A percentile compares a stretch with the other conserved stretches of the same genome.
phyloP scores from a whole-genome alignment of 2,888 invertebrate genomes.

The Eupithecia centaureata region DNA sequence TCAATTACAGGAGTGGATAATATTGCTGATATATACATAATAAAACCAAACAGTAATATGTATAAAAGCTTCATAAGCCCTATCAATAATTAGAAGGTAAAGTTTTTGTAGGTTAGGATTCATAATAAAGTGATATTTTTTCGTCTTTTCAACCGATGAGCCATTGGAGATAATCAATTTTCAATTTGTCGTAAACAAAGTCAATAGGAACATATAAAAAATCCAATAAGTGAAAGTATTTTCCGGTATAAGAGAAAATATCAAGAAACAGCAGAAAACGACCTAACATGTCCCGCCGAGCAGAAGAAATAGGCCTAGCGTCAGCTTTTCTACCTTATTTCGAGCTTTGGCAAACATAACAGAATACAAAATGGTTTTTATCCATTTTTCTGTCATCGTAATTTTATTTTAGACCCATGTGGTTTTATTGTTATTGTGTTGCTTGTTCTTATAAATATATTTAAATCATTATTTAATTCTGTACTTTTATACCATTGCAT shows the following conservation, averaged over 20 bases:
- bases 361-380: constrained; percentile 16
- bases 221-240: neutral
- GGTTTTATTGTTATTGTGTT: neutral
- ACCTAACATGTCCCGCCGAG: constrained; percentile 36
- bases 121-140: neutral
- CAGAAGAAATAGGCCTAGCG: constrained; percentile 46
- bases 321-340: constrained; percentile 38
- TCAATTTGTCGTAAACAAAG: neutral
- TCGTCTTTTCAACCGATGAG: neutral
- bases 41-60: constrained; percentile 28
- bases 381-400: neutral
- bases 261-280: constrained; percentile 31
- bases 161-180: neutral
- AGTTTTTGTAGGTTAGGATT: neutral
- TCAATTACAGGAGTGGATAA: constrained; percentile 29
- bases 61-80: constrained; percentile 17
- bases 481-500: neutral
- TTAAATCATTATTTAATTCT: neutral
- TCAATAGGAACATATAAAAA: neutral
- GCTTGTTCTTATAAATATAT: neutral
- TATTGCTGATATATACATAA: constrained; percentile 9
- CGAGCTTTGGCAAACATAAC: constrained; percentile 28
- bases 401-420: neutral
- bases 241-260: constrained; percentile 17
- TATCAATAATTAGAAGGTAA: neutral